These are phyloP conservation scores for Merluccius polli DNA, from an alignment of 2,797 vertebrate genomes.

Conservation along the genomic window DNA sequence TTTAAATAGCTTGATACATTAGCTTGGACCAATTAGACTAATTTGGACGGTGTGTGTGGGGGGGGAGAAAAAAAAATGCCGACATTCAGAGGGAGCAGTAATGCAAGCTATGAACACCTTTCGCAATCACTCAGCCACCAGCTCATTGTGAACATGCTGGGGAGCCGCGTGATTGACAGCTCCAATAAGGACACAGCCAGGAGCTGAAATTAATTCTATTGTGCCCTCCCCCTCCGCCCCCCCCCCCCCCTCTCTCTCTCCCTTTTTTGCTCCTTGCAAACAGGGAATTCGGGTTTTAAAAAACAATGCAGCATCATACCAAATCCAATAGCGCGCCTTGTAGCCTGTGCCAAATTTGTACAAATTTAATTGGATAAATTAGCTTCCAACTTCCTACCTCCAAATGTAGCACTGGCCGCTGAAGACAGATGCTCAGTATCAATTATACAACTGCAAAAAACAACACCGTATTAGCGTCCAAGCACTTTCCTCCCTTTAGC, in stretches of 20 bases:
- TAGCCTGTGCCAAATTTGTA: slow-evolving; percentile 9
- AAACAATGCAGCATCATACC: slow-evolving; percentile 20
- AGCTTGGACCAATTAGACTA: slow-evolving; percentile 50
- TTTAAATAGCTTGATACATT: slow-evolving; percentile 32
- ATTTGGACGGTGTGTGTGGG: slow-evolving; percentile 40
- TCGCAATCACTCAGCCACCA: slow-evolving; percentile 50
- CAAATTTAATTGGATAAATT: background rate
- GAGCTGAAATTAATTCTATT: slow-evolving; percentile 51
- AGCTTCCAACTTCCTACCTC: background rate
- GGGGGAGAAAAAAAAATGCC: slow-evolving; percentile 22
- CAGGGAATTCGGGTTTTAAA: slow-evolving; percentile 17
- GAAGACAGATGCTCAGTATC: background rate
- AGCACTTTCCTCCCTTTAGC: background rate
- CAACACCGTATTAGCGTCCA: background rate
- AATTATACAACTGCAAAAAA: background rate
- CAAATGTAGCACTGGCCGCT: background rate
- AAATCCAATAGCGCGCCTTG: background rate
- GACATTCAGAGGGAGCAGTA: slow-evolving; percentile 43
- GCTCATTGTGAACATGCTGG: slow-evolving; percentile 34
- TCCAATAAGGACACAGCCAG: slow-evolving; percentile 52
- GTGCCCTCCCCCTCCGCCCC: slow-evolving; percentile 9
- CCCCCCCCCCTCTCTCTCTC: background rate
- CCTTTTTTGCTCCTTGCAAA: background rate
- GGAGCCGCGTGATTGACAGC: slow-evolving; percentile 48
- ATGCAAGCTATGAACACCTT: slow-evolving; percentile 52